Evolutionary conservation across 1,140 invertebrate genomes (phyloP).

Genomic region (honey bee (Apis mellifera)): Amel_HAv3.1 CM009932.2:12711501-12712000

Average conservation of each 20-base stretch:
- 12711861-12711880: neutral
- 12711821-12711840: neutral
- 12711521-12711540: neutral
- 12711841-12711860: too few relatives aligned
- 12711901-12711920: slow-evolving; percentile 1
- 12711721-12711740: slow-evolving; percentile 43
- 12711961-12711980: slow-evolving; percentile 1
- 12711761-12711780: neutral
- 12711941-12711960: slow-evolving; percentile 10
- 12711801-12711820: neutral
- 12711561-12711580: slow-evolving; percentile 52
- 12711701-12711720: slow-evolving; percentile 19
- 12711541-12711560: neutral
- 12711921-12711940: neutral
- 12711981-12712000: slow-evolving; percentile 20
- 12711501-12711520: neutral
- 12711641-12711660: neutral
- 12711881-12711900: neutral
- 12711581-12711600: slow-evolving; percentile 13
- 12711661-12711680: neutral
- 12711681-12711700: slow-evolving; percentile 28
- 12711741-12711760: neutral
- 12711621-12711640: neutral
- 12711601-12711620: neutral
- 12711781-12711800: neutral